Conservation (phyloP, 2,113 vertebrate species). For the Nycticryphes semicollaris region DNA sequence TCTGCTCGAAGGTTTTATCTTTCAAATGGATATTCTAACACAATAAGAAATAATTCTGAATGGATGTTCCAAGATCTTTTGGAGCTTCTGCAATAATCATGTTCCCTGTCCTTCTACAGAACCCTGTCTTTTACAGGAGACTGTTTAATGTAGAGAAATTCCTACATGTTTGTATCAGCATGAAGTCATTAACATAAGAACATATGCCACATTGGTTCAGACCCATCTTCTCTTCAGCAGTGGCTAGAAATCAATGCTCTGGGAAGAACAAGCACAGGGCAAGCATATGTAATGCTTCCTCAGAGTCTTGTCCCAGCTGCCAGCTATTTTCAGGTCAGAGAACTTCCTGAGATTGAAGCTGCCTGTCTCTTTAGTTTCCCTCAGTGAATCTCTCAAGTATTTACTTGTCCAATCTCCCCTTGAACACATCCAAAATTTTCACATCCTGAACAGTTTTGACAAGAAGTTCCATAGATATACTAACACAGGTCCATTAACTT, state of each 20-base stretch:
- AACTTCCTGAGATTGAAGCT: conserved; percentile 55
- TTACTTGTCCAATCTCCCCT: neutral
- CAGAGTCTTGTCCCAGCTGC: conserved; percentile 56
- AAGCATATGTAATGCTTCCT: conserved; percentile 56
- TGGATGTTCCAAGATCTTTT: neutral
- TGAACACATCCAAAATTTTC: neutral
- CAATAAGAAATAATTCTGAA: neutral
- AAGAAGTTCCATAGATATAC: neutral
- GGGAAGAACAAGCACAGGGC: conserved; percentile 46
- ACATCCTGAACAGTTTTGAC: neutral
- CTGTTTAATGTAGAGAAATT: conserved; percentile 31
- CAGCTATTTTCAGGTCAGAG: conserved; percentile 59
- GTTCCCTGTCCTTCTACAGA: neutral
- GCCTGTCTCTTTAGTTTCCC: conserved; percentile 37
- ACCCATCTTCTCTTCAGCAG: conserved; percentile 45
- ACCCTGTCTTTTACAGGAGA: neutral
- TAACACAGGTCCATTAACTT: neutral
- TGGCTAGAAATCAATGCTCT: conserved; percentile 53
- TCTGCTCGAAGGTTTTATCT: neutral
- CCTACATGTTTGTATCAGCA: conserved; percentile 32
- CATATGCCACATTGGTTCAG: conserved; percentile 49
- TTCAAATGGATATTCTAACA: neutral
- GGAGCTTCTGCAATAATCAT: neutral
- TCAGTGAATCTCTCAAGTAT: neutral
- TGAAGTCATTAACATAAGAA: conserved; percentile 57